A percentile compares a stretch with the other conserved stretches of the same genome.
Conservation (phyloP, 92 coral and sea anemone species). For the Porites lobata region DNA sequence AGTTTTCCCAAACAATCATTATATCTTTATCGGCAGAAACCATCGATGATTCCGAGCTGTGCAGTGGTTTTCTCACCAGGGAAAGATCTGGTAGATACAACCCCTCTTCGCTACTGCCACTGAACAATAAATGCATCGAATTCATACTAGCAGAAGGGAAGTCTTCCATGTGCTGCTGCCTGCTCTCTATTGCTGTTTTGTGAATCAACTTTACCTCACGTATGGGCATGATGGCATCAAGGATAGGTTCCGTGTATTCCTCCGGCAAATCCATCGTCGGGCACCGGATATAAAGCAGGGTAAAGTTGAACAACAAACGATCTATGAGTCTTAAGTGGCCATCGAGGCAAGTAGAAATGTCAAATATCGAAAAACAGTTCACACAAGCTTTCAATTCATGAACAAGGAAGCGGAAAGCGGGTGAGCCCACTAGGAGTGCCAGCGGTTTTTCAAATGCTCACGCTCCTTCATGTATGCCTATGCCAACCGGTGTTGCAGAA, state of each 20-base stretch:
- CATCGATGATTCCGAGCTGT: constrained; percentile 34
- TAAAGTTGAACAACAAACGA: constrained; percentile 23
- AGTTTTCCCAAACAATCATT: constrained; percentile 33
- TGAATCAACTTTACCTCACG: constrained; percentile 32
- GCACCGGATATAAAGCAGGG: constrained; percentile 8
- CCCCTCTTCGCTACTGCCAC: constrained; percentile 36
- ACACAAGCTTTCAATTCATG: background rate
- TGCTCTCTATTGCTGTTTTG: constrained; percentile 22
- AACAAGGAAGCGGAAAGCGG: background rate
- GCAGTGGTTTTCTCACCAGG: constrained; percentile 25
- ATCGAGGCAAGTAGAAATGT: background rate
- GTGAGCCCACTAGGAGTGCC: constrained; percentile 18
- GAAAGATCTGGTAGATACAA: constrained; percentile 38
- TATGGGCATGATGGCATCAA: constrained; percentile 17
- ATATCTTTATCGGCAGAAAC: constrained; percentile 27
- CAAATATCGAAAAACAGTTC: constrained; percentile 13
- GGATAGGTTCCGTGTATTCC: constrained; percentile 33
- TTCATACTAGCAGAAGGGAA: constrained; percentile 7
- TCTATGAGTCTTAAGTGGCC: constrained; percentile 11
- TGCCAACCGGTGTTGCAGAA: too few relatives aligned
- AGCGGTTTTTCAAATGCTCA: constrained; percentile 5
- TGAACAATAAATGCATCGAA: constrained; percentile 20
- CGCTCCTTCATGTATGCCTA: background rate
- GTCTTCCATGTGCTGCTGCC: constrained; percentile 21
- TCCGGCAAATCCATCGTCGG: constrained; percentile 25